Base-by-base conservation (phyloP, 2,888 invertebrate genomes). In the Leucoma salicis region DNA sequence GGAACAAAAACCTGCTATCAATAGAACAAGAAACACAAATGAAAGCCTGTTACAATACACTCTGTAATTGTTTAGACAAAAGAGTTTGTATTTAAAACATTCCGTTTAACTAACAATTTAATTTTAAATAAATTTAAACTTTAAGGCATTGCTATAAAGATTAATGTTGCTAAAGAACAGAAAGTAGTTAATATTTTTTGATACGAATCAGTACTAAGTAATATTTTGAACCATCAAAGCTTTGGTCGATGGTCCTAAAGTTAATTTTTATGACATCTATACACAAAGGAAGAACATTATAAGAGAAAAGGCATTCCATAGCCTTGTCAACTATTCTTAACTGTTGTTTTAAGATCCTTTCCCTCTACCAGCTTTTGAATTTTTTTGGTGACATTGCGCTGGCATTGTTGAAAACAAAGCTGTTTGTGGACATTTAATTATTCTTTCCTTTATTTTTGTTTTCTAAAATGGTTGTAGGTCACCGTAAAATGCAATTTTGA, bases 41-140 rank as follows among this genome's bases (percentile, higher is more conserved):
- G 86, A 86, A 82, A 78, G 77, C 72, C 70, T 70, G 70, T 70
- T 82, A 87, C 87, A 86, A 87, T 86, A 78, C 82, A 71, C 64
- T 64, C 69, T 74, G 80, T 88, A 87, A 88, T 88, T 88, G 88
- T 88, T 88, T 87, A 88, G 82, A 87, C 86, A 88, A 88, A 78
- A 67, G 73, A 54, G 49, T 69, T 63, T 60, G 39, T 57, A 34
- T 40, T 13, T 24, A 60, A 54, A 50, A 40, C 46, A 53, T 45
- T 50, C 33, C 42, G 55, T 46, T 34, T 55, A 66, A 62, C 57
- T 58, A 49, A 62, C 51, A 41, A 43, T 24, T 35, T 36, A 46
- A 32, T 36, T 11, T 29, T 38, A 35, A 18, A 41, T 24, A 16
- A 73, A 46, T 54, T 37, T 49, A 16, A 49, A 63, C 58, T 45